Conservation (phyloP, 2,797 vertebrate genomes). For the Chaetophractus vellerosus region DNA sequence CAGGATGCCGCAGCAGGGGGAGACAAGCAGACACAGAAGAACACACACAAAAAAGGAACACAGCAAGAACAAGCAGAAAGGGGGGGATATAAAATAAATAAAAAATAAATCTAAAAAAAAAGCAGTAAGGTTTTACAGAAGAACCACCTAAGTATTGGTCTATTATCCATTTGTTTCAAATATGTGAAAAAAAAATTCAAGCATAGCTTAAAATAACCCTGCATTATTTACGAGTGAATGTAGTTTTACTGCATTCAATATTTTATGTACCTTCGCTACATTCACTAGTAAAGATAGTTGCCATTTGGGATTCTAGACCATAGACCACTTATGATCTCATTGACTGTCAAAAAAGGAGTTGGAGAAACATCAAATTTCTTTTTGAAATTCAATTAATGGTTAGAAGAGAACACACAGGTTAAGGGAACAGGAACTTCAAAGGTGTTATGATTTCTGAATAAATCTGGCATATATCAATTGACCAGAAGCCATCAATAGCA, state of each 20-base stretch:
- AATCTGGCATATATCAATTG: background rate
- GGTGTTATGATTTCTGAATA: constrained; percentile 43
- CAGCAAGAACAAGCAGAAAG: no score
- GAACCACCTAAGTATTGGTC: background rate
- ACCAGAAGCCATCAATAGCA: constrained; percentile 38
- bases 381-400: constrained; percentile 1
- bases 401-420: background rate
- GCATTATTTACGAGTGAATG: constrained; percentile 15
- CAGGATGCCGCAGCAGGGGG: no score
- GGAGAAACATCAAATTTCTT: constrained; percentile 29
- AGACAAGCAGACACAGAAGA: no score
- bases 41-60: no score
- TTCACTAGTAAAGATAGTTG: background rate
- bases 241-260: no score
- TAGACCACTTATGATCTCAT: background rate
- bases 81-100: no score
- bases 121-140: background rate
- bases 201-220: constrained; percentile 13
- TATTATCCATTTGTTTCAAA: background rate
- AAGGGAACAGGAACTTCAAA: constrained; percentile 26
- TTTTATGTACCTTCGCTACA: no score
- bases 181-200: background rate
- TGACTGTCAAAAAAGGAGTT: constrained; percentile 21
- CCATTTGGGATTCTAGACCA: constrained; percentile 50
- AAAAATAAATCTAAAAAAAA: no score